Conservation (phyloP, 2,888 invertebrate genomes). For the Meghimatium bilineatum region DNA sequence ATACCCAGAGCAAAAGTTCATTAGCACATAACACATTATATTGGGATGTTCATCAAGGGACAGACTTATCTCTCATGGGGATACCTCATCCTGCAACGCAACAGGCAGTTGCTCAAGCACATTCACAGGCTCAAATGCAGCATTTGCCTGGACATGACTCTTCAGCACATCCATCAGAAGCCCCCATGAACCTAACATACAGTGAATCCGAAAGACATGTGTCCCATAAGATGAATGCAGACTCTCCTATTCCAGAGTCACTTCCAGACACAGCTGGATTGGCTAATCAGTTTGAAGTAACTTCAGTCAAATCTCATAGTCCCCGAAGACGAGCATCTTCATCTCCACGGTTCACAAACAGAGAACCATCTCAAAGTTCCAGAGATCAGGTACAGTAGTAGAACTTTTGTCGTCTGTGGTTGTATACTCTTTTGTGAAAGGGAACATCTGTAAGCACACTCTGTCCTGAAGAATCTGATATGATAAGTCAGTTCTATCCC, state of each 20-base stretch:
- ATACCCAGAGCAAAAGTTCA: background rate
- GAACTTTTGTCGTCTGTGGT: background rate
- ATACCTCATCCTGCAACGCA: conserved; percentile 15
- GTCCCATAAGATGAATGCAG: background rate
- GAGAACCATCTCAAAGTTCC: background rate
- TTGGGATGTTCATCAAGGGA: conserved; percentile 39
- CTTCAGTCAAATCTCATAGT: conserved; percentile 32
- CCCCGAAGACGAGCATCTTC: conserved; percentile 27
- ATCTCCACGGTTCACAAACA: conserved; percentile 18
- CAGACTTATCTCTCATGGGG: conserved; percentile 32
- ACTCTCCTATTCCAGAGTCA: conserved; percentile 11
- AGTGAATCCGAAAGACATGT: conserved; percentile 29
- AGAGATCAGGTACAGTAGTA: conserved; percentile 38
- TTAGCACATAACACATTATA: conserved; percentile 36
- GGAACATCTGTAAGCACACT: no score
- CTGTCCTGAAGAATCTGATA: no score
- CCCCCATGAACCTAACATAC: conserved; percentile 52
- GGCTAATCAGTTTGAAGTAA: conserved; percentile 43
- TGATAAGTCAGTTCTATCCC: no score
- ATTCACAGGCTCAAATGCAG: conserved; percentile 45
- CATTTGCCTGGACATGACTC: conserved; percentile 40
- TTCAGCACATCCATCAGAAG: conserved; percentile 26
- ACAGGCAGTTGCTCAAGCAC: conserved; percentile 43
- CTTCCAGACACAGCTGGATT: conserved; percentile 43
- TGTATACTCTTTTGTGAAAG: background rate